Evolutionary conservation across 2,888 invertebrate species (phyloP).

Genomic region (Stramonita haemastoma): DNA sequence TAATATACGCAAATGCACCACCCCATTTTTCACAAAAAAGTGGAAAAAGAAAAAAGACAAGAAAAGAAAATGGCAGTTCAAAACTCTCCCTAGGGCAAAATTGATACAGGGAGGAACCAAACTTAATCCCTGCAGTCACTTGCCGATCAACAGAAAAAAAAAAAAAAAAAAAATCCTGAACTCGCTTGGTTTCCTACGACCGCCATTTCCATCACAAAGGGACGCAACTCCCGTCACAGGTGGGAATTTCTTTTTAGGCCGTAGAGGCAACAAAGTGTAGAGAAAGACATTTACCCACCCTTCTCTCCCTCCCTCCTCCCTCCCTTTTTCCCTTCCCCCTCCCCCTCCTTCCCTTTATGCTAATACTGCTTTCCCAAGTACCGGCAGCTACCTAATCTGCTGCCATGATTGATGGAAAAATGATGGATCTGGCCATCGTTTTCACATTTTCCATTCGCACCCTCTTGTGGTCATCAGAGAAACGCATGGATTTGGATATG

Average conservation of each 20-base stretch:
- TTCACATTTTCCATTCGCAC: not conserved
- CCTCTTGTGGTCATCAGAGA: too few relatives aligned
- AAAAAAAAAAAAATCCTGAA: too few relatives aligned
- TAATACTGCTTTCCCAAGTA: not conserved
- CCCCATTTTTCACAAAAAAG: too few relatives aligned
- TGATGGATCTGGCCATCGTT: not conserved
- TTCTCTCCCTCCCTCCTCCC: not conserved
- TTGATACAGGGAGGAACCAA: too few relatives aligned
- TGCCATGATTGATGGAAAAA: not conserved
- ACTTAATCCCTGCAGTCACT: too few relatives aligned
- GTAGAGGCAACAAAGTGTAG: not conserved
- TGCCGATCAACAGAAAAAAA: too few relatives aligned
- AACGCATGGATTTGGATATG: too few relatives aligned
- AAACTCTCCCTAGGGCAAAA: too few relatives aligned
- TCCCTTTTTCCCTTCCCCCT: not conserved
- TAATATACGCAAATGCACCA: too few relatives aligned
- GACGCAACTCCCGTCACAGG: slow-evolving; percentile 18
- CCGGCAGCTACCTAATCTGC: not conserved
- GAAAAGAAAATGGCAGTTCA: too few relatives aligned
- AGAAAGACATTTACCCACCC: not conserved
- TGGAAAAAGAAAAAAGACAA: too few relatives aligned
- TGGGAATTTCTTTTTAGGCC: not conserved
- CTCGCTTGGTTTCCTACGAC: not conserved
- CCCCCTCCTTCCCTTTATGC: not conserved
- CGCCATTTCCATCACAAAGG: slow-evolving; percentile 20